A percentile compares a stretch with the other conserved stretches of the same genome.
These are phyloP conservation scores for Drosophila subobscura DNA, from an alignment of 1,140 invertebrate genomes.

Conservation along the genomic window DNA sequence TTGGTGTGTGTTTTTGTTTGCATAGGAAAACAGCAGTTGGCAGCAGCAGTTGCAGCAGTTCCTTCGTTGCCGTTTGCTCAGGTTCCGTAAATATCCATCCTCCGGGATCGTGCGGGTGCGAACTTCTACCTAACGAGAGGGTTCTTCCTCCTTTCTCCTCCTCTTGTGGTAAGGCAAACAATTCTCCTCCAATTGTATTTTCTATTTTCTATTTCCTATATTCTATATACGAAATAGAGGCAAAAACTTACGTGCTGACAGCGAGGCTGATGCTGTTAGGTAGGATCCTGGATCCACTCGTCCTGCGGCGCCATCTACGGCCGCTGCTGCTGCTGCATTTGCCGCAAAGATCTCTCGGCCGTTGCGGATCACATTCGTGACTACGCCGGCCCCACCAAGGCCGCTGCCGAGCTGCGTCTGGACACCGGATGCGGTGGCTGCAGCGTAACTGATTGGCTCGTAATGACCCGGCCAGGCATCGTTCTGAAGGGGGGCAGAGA, in stretches of 20 bases:
- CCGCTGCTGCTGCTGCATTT: slow-evolving; percentile 56
- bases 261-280: slow-evolving; percentile 84
- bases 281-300: slow-evolving; percentile 52
- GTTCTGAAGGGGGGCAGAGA: slow-evolving; percentile 45
- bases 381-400: slow-evolving; percentile 43
- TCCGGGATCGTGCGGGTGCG: slow-evolving; percentile 29
- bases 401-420: slow-evolving; percentile 51
- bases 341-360: slow-evolving; percentile 58
- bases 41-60: slow-evolving; percentile 27
- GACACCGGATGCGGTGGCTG: slow-evolving; percentile 25
- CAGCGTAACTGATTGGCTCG: slow-evolving; percentile 70
- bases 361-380: slow-evolving; percentile 79
- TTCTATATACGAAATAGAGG: background rate
- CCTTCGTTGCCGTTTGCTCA: slow-evolving; percentile 45
- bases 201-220: background rate
- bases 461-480: slow-evolving; percentile 69
- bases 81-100: slow-evolving; percentile 58
- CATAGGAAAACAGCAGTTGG: slow-evolving; percentile 8
- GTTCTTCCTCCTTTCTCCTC: slow-evolving; percentile 2
- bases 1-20: background rate
- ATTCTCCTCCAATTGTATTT: background rate
- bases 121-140: slow-evolving; percentile 53
- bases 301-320: slow-evolving; percentile 36
- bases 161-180: slow-evolving; percentile 31
- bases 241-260: slow-evolving; percentile 84